Evolutionary conservation across 2,113 vertebrate species (phyloP).

Genomic region (Rhinichthys klamathensis): DNA sequence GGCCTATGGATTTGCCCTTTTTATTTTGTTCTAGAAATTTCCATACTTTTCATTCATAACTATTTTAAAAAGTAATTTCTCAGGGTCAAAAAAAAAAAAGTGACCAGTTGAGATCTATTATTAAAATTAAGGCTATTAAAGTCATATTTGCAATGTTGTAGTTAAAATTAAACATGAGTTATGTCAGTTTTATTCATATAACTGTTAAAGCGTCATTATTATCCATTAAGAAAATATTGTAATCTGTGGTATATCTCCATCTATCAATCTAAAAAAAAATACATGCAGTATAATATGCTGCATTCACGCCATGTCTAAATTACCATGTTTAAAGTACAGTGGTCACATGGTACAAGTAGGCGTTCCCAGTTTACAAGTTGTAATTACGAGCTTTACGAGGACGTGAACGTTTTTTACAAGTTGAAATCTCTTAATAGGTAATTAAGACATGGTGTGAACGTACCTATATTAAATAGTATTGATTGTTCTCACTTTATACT

Average conservation of each 20-base stretch:
- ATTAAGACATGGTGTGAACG: too few species aligned
- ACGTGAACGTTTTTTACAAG: too few species aligned
- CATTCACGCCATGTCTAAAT: too few species aligned
- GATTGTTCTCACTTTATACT: constrained; percentile 25
- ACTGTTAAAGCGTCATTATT: neutral
- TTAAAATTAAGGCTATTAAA: neutral
- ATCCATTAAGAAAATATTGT: neutral
- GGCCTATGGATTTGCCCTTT: neutral
- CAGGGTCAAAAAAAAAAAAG: neutral
- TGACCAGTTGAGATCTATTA: neutral
- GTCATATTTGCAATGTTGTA: neutral
- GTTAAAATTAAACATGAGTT: neutral
- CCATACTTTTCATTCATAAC: neutral
- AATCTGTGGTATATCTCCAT: constrained; percentile 28
- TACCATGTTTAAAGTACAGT: too few species aligned
- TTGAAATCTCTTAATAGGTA: too few species aligned
- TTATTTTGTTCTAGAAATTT: neutral
- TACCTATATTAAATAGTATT: neutral
- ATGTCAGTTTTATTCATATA: neutral
- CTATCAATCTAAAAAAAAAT: neutral
- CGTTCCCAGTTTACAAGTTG: too few species aligned
- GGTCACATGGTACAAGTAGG: too few species aligned
- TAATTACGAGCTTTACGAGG: too few species aligned
- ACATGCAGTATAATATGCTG: constrained; percentile 30
- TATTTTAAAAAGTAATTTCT: neutral